Conservation (phyloP, 2,888 invertebrate species). For the Diloba caeruleocephala region DNA sequence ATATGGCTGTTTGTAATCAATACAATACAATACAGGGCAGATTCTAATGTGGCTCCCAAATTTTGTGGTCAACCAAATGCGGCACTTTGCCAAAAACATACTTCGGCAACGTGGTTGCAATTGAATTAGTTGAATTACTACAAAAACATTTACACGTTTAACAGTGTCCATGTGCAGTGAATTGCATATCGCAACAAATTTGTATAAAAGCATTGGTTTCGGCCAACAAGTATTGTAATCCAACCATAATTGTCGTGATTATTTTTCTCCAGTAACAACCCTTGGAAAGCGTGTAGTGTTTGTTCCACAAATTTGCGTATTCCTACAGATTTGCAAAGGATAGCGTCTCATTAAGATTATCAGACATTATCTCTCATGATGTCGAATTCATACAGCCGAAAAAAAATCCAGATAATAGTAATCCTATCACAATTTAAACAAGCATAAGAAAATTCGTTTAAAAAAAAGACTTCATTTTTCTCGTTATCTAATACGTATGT, state of each 20-base stretch:
- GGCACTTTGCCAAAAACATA: conserved; percentile 52
- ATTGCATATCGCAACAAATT: too few relatives aligned
- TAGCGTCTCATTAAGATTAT: conserved; percentile 49
- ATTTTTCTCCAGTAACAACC: conserved; percentile 48
- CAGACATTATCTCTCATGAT: conserved; percentile 52
- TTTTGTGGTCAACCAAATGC: conserved; percentile 42
- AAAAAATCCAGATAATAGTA: conserved; percentile 47
- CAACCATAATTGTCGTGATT: conserved; percentile 37
- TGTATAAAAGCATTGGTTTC: too few relatives aligned
- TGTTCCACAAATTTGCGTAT: conserved; percentile 34
- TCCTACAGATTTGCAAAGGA: conserved; percentile 36
- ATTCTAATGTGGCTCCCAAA: conserved; percentile 32
- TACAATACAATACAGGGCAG: too few relatives aligned
- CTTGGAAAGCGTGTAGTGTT: conserved; percentile 31
- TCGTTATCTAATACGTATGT: too few relatives aligned
- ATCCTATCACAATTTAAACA: conserved; percentile 25
- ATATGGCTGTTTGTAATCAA: conserved; percentile 34
- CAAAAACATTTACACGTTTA: conserved; percentile 32
- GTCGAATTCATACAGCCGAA: conserved; percentile 44
- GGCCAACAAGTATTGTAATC: conserved; percentile 38
- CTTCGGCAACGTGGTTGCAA: conserved; percentile 42
- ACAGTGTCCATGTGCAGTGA: conserved; percentile 19
- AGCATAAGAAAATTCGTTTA: too few relatives aligned
- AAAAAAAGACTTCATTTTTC: too few relatives aligned
- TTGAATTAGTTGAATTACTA: conserved; percentile 48